Conservation (phyloP, 2,888 invertebrate species). For the Cetonia aurata region DNA sequence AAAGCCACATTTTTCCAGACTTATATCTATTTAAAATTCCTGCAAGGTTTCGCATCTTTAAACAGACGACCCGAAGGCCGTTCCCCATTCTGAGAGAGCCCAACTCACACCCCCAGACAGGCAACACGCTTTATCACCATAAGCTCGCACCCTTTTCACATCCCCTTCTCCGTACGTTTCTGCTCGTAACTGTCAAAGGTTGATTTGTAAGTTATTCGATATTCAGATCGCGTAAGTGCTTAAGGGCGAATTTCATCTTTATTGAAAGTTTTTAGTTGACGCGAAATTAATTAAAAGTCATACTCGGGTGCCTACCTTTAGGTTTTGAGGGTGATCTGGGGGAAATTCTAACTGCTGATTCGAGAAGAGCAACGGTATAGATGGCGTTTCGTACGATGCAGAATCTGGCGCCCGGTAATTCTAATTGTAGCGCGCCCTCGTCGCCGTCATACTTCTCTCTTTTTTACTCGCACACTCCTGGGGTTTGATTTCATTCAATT, state of each 20-base stretch:
- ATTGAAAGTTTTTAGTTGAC: slow-evolving; percentile 58
- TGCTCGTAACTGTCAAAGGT: slow-evolving; percentile 43
- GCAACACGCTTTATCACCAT: background rate
- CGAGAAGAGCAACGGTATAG: too few relatives aligned
- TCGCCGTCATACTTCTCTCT: background rate
- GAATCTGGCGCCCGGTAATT: background rate
- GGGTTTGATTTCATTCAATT: slow-evolving; percentile 28
- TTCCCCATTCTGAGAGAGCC: slow-evolving; percentile 22
- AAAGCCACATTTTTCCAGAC: background rate
- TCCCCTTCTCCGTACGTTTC: background rate
- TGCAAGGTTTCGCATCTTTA: slow-evolving; percentile 22
- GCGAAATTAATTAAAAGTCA: slow-evolving; percentile 61
- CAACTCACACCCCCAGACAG: background rate
- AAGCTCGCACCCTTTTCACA: background rate
- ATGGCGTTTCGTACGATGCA: too few relatives aligned
- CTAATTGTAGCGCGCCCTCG: slow-evolving; percentile 30
- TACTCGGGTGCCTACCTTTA: slow-evolving; percentile 2
- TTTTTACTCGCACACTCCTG: background rate
- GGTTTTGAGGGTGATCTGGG: too few relatives aligned
- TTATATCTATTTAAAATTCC: slow-evolving; percentile 12
- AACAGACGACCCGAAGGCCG: slow-evolving; percentile 26
- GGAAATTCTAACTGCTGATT: too few relatives aligned
- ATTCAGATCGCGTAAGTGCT: slow-evolving; percentile 57
- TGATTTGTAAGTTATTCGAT: slow-evolving; percentile 46
- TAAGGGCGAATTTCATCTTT: slow-evolving; percentile 55